Evolutionary conservation across 2,113 vertebrate species (phyloP).

Genomic region (Genyomyrus donnyi): DNA sequence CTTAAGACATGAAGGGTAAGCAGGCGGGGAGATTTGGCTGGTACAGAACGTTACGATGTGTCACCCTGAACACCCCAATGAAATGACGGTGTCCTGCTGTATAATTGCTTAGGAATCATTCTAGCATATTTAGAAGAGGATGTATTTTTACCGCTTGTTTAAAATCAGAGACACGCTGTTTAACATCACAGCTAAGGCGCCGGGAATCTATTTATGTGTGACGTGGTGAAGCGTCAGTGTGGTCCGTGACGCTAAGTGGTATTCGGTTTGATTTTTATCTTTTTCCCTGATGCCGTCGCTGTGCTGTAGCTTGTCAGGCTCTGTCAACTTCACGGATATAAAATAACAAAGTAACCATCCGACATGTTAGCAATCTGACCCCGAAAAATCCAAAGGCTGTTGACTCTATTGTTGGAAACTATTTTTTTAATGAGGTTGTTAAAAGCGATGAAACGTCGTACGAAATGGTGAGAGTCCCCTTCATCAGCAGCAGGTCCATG

Average conservation of each 20-base stretch:
- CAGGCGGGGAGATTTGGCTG: background rate
- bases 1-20: background rate
- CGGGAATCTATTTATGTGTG: background rate
- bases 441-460: background rate
- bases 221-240: background rate
- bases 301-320: background rate
- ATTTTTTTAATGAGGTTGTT: background rate
- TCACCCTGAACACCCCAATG: background rate
- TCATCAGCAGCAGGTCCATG: background rate
- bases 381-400: background rate
- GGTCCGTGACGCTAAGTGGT: background rate
- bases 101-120: background rate
- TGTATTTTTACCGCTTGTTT: slow-evolving; percentile 32
- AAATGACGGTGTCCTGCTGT: background rate
- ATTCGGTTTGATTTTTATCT: background rate
- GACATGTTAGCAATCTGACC: background rate
- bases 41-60: background rate
- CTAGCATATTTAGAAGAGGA: background rate
- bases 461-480: background rate
- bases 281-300: background rate
- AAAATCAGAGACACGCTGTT: slow-evolving; percentile 35
- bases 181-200: slow-evolving; percentile 32
- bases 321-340: background rate
- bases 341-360: background rate
- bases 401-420: background rate